Percentiles rank a stretch among this genome's conserved stretches.
phyloP scores from a whole-genome alignment of 2,113 vertebrate genomes.

The Pygoscelis antarcticus region DNA sequence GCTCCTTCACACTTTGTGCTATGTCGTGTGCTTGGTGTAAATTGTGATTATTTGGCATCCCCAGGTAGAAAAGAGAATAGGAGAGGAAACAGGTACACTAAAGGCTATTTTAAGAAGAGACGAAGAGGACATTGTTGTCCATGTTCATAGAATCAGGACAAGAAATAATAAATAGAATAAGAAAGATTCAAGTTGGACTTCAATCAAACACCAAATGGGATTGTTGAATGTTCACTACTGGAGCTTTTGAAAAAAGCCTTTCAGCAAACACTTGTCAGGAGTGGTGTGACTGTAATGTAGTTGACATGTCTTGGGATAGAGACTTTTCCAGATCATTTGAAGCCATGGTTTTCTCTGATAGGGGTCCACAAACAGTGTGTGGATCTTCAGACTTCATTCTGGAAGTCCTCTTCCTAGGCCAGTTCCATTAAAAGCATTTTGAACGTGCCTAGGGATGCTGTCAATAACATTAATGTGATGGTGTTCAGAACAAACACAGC shows the following conservation, averaged over 20 bases:
- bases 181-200: background rate
- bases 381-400: background rate
- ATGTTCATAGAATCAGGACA: background rate
- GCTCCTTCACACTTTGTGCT: background rate
- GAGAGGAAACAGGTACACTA: background rate
- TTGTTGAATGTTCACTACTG: background rate
- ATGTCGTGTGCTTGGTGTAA: fast-evolving
- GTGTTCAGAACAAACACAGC: background rate
- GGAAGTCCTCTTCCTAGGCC: background rate
- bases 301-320: background rate
- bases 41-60: background rate
- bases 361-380: background rate
- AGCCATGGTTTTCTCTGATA: background rate
- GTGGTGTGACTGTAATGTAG: background rate
- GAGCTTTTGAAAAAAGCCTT: background rate
- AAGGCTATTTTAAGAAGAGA: background rate
- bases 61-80: background rate
- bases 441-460: background rate
- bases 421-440: background rate
- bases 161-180: background rate
- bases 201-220: background rate
- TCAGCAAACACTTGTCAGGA: background rate
- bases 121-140: background rate
- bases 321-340: background rate
- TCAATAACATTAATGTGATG: background rate